phyloP scores from a whole-genome alignment of 2,797 vertebrate species.

The Pangasius macronema region DNA sequence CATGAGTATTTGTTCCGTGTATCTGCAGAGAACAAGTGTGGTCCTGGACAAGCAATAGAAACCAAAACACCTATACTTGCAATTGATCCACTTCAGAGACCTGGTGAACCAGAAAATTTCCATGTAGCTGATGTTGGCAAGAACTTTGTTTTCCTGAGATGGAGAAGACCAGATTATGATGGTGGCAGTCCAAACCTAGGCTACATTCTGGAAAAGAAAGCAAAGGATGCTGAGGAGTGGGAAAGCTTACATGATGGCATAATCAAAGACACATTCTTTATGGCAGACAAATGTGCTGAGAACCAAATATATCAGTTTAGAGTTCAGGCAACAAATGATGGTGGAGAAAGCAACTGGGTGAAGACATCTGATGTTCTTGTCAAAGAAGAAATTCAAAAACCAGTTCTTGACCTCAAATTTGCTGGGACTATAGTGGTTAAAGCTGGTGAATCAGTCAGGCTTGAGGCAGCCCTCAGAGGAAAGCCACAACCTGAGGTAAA shows the following conservation, averaged over 20 bases:
- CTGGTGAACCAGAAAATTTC: slow-evolving; percentile 95
- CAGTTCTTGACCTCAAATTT: slow-evolving; percentile 91
- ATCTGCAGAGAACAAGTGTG: slow-evolving; percentile 95
- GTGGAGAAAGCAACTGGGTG: slow-evolving; percentile 95
- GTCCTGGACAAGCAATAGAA: slow-evolving; percentile 88
- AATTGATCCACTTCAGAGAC: slow-evolving; percentile 91
- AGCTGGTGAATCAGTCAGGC: slow-evolving; percentile 92
- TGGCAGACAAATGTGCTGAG: slow-evolving; percentile 89
- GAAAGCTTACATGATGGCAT: slow-evolving; percentile 80
- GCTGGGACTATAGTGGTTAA: slow-evolving; percentile 87
- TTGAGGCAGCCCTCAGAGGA: slow-evolving; percentile 93
- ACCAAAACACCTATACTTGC: slow-evolving; percentile 91
- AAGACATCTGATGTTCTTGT: slow-evolving; percentile 90
- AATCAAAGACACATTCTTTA: slow-evolving; percentile 89
- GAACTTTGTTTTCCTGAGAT: slow-evolving; percentile 89
- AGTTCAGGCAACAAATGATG: slow-evolving; percentile 93
- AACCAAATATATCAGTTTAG: slow-evolving; percentile 92
- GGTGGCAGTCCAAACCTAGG: slow-evolving; percentile 93
- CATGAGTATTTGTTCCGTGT: slow-evolving; percentile 97
- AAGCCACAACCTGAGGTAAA: slow-evolving; percentile 93
- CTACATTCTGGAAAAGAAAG: slow-evolving; percentile 90
- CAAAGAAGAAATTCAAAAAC: slow-evolving; percentile 94
- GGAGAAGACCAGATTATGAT: slow-evolving; percentile 94
- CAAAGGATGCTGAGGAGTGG: slow-evolving; percentile 90
- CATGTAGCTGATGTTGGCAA: slow-evolving; percentile 92